Conservation (phyloP, 1,140 invertebrate species). For the Stegodyphus mimosarum region DNA sequence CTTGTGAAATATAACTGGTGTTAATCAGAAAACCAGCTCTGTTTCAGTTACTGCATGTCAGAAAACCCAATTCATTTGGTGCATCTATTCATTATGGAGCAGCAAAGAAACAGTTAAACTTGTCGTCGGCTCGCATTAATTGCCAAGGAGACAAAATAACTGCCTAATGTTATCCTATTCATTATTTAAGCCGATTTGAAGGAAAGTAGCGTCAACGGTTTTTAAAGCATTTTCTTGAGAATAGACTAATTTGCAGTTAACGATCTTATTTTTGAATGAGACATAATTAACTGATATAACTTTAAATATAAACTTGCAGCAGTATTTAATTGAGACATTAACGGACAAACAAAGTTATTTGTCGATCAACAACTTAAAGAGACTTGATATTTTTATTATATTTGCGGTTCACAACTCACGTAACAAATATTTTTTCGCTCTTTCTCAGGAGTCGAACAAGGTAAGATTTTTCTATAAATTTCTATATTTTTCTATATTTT, state of each 20-base stretch:
- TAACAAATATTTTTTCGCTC: no score
- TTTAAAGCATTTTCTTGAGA: constrained; percentile 1
- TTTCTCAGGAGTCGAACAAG: no score
- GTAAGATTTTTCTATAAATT: no score
- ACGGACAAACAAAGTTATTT: constrained; percentile 8
- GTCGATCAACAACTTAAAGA: not conserved
- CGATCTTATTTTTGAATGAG: not conserved
- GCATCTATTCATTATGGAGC: constrained; percentile 23
- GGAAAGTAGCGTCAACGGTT: not conserved
- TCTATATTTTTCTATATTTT: no score
- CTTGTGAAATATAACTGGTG: no score
- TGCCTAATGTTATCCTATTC: constrained; percentile 16
- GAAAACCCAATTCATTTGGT: constrained; percentile 21
- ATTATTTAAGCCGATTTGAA: not conserved
- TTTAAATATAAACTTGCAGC: no score
- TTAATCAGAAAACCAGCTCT: no score
- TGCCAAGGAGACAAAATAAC: constrained; percentile 26
- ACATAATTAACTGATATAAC: not conserved
- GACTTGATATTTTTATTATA: not conserved
- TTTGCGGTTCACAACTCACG: not conserved
- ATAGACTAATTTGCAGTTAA: constrained; percentile 6
- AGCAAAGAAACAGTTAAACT: constrained; percentile 37
- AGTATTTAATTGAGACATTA: no score
- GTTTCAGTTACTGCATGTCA: not conserved
- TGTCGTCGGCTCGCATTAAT: constrained; percentile 32